Evolutionary conservation across 2,797 vertebrate genomes (phyloP).

Genomic region (Ficedula albicollis): DNA sequence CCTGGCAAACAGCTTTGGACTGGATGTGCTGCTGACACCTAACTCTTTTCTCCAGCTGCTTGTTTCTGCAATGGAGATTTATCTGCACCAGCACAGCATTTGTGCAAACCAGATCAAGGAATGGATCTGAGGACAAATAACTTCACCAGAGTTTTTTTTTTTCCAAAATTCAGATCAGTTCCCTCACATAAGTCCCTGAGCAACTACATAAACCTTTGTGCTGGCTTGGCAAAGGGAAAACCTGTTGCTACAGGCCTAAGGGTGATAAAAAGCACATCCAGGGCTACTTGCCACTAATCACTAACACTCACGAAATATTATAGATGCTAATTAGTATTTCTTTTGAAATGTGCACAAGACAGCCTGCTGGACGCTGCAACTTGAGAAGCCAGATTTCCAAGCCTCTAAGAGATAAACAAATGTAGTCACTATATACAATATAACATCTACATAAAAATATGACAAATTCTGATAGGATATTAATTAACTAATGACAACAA

Average conservation of each 20-base stretch:
- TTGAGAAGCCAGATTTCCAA: background rate
- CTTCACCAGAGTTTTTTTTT: background rate
- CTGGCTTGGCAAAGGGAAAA: background rate
- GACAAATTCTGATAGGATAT: fast-evolving
- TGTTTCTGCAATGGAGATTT: background rate
- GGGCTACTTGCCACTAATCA: background rate
- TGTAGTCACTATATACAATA: no score
- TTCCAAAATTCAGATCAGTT: background rate
- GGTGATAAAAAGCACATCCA: background rate
- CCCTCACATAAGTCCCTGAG: background rate
- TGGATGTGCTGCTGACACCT: fast-evolving
- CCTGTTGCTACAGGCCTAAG: background rate
- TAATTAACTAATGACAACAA: background rate
- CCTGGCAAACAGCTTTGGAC: background rate
- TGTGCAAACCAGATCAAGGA: background rate
- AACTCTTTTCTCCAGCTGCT: background rate
- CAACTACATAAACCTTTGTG: background rate
- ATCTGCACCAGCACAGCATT: background rate
- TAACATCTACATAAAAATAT: fast-evolving
- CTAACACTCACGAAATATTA: background rate
- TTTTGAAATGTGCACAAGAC: background rate
- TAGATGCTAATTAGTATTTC: background rate
- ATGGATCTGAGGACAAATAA: background rate
- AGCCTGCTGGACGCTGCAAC: background rate
- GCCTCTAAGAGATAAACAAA: background rate